A percentile compares a stretch with the other conserved stretches of the same genome.
Conservation (phyloP, 2,888 invertebrate genomes). For the Calameuta idolon region DNA sequence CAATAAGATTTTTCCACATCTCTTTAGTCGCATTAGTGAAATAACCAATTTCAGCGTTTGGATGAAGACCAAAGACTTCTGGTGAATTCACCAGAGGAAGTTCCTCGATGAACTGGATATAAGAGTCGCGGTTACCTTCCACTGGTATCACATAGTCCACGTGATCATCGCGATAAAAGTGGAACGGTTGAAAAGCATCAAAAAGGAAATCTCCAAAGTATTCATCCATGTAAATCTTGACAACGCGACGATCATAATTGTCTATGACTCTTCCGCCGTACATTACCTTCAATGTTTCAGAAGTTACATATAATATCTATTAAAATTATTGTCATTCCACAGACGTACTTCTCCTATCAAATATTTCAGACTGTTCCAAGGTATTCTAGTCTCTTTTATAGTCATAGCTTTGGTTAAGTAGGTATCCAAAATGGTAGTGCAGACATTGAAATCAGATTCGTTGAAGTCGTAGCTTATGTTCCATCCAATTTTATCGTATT, state of each 20-base stretch:
- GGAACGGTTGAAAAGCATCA: slow-evolving; percentile 91
- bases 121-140: slow-evolving; percentile 76
- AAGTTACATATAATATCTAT: slow-evolving; percentile 1
- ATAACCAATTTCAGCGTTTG: slow-evolving; percentile 96
- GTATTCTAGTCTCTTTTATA: slow-evolving; percentile 74
- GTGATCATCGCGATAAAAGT: slow-evolving; percentile 81
- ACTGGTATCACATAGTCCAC: slow-evolving; percentile 86
- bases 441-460: slow-evolving; percentile 91
- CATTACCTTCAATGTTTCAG: slow-evolving; percentile 77
- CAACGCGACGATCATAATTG: slow-evolving; percentile 88
- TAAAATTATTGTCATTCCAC: not conserved
- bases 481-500: slow-evolving; percentile 96
- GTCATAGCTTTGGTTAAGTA: slow-evolving; percentile 81
- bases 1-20: slow-evolving; percentile 88
- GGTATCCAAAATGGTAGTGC: slow-evolving; percentile 85
- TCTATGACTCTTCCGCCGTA: slow-evolving; percentile 95
- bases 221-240: slow-evolving; percentile 91
- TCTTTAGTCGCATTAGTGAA: slow-evolving; percentile 88
- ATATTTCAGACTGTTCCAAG: slow-evolving; percentile 93
- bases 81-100: slow-evolving; percentile 88
- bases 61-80: slow-evolving; percentile 91
- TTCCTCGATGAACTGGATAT: slow-evolving; percentile 79
- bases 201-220: slow-evolving; percentile 96
- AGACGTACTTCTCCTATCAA: slow-evolving; percentile 85
- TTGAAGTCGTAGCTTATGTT: slow-evolving; percentile 95